Percentiles rank a stretch among this genome's conserved stretches.
These are phyloP conservation scores for Addax nasomaculatus DNA, from an alignment of 2,113 vertebrate genomes.

Conservation along the genomic window DNA sequence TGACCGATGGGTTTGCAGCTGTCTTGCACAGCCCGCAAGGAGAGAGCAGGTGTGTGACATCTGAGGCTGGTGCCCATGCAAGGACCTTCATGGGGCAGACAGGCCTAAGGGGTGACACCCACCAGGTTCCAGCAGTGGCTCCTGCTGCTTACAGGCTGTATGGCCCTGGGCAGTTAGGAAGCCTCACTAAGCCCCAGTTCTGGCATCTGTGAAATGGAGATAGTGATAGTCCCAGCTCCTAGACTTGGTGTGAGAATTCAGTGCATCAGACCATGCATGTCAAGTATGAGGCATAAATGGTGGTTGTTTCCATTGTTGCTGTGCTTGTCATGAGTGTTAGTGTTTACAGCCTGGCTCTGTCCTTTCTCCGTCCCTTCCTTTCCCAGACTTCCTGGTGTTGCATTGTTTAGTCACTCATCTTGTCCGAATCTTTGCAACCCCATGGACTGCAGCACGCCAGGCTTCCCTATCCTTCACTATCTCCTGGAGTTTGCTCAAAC, in stretches of 20 bases:
- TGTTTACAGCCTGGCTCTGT: not conserved
- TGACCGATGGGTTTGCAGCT: not conserved
- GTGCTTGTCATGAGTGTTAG: not conserved
- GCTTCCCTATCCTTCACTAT: not conserved
- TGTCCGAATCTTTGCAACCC: not conserved
- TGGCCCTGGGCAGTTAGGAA: not conserved
- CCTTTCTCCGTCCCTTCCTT: not conserved
- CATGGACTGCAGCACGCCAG: not conserved
- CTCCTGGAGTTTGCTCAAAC: not conserved
- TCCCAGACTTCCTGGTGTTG: too few relatives aligned
- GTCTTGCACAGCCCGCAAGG: not conserved
- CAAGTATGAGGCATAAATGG: not conserved
- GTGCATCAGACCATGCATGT: fast-evolving
- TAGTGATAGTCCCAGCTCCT: not conserved
- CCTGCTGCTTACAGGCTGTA: not conserved
- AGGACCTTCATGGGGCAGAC: too few relatives aligned
- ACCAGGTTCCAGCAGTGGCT: not conserved
- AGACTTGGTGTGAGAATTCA: not conserved
- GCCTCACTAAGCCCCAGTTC: not conserved
- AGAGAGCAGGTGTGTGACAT: fast-evolving
- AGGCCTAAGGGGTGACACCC: not conserved
- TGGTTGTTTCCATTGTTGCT: fast-evolving
- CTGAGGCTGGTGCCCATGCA: not conserved
- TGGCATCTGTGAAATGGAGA: not conserved
- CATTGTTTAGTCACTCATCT: not conserved